Percentiles rank a stretch among this genome's conserved stretches.
Conservation (phyloP, 2,888 invertebrate genomes). For the Eupithecia subumbrata region DNA sequence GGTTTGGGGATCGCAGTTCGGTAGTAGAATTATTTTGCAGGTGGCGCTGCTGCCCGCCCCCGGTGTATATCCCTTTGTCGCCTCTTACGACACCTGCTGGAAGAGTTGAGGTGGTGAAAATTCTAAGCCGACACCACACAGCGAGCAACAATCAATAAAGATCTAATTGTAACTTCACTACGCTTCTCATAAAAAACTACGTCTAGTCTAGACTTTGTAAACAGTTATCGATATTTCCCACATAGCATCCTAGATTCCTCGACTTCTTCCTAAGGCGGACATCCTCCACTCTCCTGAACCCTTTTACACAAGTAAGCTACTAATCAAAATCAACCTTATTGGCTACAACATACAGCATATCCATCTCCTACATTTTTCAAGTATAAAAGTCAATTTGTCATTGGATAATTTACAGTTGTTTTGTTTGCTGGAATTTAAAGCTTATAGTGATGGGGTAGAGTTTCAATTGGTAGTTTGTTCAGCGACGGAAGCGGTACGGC, state of each 20-base stretch:
- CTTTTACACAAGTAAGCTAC: not conserved
- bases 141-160: no score
- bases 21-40: no score
- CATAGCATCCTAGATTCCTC: constrained; percentile 1
- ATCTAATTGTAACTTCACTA: not conserved
- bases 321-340: not conserved
- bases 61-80: no score
- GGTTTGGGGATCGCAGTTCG: no score
- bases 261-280: not conserved
- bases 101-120: no score
- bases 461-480: constrained; percentile 43
- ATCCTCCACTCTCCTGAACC: not conserved
- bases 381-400: constrained; percentile 14
- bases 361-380: not conserved
- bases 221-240: constrained; percentile 3
- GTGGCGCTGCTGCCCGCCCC: no score
- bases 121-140: no score
- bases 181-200: not conserved
- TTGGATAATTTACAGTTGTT: constrained; percentile 20
- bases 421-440: constrained; percentile 18
- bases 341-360: not conserved
- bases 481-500: constrained; percentile 67
- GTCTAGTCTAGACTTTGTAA: not conserved
- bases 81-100: no score
- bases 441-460: constrained; percentile 16